Evolutionary conservation across 1,140 invertebrate genomes (phyloP), one percentile per base, ranked within the genome.

Genomic region (Pseudomyrmex concolor): DNA sequence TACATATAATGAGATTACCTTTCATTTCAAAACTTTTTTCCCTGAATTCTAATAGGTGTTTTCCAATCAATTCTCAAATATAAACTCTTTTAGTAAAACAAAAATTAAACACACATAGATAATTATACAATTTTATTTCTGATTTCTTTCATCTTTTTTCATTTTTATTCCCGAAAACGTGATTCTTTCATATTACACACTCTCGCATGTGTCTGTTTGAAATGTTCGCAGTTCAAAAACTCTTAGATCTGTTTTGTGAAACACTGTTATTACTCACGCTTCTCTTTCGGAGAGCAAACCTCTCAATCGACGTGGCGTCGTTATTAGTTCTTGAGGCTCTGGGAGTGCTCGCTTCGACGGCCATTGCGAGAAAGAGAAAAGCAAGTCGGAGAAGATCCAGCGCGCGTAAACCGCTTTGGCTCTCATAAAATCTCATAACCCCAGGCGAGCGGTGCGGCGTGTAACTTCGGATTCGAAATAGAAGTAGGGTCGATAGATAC

Each of bases 391-490:
- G 64, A 57, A 68, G 71, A 86, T 83, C 34, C 60, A 25, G 67
- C 25, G 59, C 80, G 84, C 89, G 88, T 93, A 93, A 93, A 94
- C 92, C 92, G 92, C 93, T 94, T 94, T 94, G 89, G 91, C 89
- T 92, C 93, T 93, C 92, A 93, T 94, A 94, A 94, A 94, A 94
- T 93, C 92, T 94, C 92, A 93, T 93, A 93, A 94, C 93, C 93
- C 76, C 88, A 72, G 90, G 91, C 76, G 55, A 84, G 63, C 60
- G 71, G 67, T 7, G 0, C 66, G 67, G 70, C 13, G 51, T 68
- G 59, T 19, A 57, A 57, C 54, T 62, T 72, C 59, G 63, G 78
- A 63, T 85, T 72, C 82, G 78, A 84, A 74, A 76, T 59, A 60
- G 67, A 71, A 81, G 34, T 73, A 73, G 63, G 64, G 74, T 87